A percentile compares a stretch with the other conserved stretches of the same genome.
Conservation (phyloP, 2,797 vertebrate species). For the Acanthiza pusilla region DNA sequence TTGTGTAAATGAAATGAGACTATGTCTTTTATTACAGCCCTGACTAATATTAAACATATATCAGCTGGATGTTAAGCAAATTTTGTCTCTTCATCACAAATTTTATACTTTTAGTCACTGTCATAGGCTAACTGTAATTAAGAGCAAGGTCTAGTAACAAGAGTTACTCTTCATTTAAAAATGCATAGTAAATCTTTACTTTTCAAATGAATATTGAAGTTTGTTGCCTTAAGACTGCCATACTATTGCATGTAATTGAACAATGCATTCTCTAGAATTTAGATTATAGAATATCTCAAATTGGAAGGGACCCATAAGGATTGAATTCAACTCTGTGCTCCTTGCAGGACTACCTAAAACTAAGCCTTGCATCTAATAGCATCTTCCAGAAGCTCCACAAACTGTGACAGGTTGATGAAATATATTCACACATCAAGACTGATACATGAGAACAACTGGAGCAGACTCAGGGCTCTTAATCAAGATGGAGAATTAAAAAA, state of each 20-base stretch:
- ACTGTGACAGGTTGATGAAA: neutral
- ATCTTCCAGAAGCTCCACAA: neutral
- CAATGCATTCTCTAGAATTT: neutral
- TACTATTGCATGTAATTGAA: neutral
- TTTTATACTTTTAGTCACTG: neutral
- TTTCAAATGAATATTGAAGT: neutral
- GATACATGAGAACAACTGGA: neutral
- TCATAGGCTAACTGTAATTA: conserved; percentile 3
- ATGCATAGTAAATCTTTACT: neutral
- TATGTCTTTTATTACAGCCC: neutral
- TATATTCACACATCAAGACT: neutral
- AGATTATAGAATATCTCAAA: neutral
- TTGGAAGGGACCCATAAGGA: neutral
- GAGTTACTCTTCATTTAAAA: neutral
- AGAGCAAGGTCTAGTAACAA: neutral
- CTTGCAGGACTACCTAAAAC: neutral
- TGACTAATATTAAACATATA: neutral
- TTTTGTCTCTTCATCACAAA: neutral
- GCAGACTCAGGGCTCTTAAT: neutral
- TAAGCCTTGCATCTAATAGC: neutral
- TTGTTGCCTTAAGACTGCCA: neutral
- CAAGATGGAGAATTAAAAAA: neutral
- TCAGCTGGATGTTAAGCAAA: conserved; percentile 2
- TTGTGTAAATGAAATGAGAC: conserved; percentile 8
- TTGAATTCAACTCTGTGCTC: neutral